Percentiles rank a stretch among this genome's conserved stretches.
Conservation (phyloP, 2,113 vertebrate genomes). For the Aphyosemion australe region DNA sequence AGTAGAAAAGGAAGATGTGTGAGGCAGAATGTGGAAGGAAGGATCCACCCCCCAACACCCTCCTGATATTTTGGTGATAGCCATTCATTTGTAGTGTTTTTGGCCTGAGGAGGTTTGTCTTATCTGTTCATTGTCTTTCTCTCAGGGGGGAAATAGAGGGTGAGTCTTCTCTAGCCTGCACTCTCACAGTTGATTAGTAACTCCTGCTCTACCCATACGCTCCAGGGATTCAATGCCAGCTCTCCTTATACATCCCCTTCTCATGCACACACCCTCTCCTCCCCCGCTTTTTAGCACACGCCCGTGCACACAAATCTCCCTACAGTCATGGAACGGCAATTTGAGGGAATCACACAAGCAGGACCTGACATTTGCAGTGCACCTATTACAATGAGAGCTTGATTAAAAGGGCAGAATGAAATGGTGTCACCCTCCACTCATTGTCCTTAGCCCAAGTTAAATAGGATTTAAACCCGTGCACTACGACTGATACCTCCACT, state of each 20-base stretch:
- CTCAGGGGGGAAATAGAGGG: constrained; percentile 58
- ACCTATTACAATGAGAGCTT: constrained; percentile 70
- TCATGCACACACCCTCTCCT: constrained; percentile 56
- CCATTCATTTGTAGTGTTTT: constrained; percentile 66
- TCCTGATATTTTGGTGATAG: constrained; percentile 61
- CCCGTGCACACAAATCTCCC: constrained; percentile 49
- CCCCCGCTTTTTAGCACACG: constrained; percentile 21
- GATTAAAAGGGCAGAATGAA: constrained; percentile 76
- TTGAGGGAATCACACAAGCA: constrained; percentile 61
- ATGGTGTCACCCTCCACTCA: constrained; percentile 56
- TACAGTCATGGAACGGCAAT: constrained; percentile 62
- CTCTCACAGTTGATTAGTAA: constrained; percentile 76
- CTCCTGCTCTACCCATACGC: constrained; percentile 67
- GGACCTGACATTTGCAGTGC: constrained; percentile 68
- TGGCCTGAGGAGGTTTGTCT: constrained; percentile 69
- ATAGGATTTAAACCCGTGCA: constrained; percentile 70
- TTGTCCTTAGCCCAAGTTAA: constrained; percentile 69
- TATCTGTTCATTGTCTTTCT: constrained; percentile 64
- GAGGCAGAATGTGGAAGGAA: constrained; percentile 31
- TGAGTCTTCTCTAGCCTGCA: constrained; percentile 58
- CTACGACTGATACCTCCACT: constrained; percentile 59
- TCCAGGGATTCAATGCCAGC: constrained; percentile 70
- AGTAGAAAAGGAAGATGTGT: constrained; percentile 3
- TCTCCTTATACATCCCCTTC: constrained; percentile 67
- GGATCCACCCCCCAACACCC: constrained; percentile 10